Conservation (phyloP, 2,888 invertebrate genomes). For the Leptothorax acervorum region DNA sequence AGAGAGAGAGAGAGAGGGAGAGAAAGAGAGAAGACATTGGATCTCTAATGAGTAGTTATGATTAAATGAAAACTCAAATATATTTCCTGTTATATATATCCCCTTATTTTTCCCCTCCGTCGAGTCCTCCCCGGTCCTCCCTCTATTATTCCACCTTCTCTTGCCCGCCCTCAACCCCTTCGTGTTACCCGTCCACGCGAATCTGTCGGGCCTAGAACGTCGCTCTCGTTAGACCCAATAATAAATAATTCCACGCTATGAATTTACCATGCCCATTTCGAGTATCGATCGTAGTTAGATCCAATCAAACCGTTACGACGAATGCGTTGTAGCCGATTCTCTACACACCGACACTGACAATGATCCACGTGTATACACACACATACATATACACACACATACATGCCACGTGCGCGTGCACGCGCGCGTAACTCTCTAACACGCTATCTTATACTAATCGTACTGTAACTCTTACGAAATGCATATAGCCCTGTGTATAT, state of each 20-base stretch:
- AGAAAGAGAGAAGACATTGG: conserved; percentile 75
- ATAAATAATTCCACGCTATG: conserved; percentile 67
- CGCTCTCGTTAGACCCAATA: conserved; percentile 71
- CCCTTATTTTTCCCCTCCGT: conserved; percentile 65
- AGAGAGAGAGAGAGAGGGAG: conserved; percentile 39
- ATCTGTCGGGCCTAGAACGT: conserved; percentile 77
- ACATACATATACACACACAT: conserved; percentile 73
- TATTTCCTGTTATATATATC: conserved; percentile 80
- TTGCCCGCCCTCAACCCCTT: conserved; percentile 55
- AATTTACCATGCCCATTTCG: conserved; percentile 68
- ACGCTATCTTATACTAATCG: conserved; percentile 76
- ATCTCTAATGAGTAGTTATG: conserved; percentile 82
- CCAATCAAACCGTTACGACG: conserved; percentile 76
- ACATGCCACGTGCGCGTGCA: not conserved
- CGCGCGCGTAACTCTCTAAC: conserved; percentile 79
- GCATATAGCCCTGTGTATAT: conserved; percentile 82
- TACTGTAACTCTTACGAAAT: conserved; percentile 82
- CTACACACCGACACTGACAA: conserved; percentile 74
- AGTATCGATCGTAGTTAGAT: conserved; percentile 78
- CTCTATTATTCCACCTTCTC: conserved; percentile 36
- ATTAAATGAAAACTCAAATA: conserved; percentile 81
- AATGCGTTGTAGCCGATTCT: conserved; percentile 83
- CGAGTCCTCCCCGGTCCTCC: conserved; percentile 34
- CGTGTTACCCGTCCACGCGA: conserved; percentile 75
- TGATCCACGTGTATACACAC: conserved; percentile 61